A percentile compares a stretch with the other conserved stretches of the same genome.
These are phyloP conservation scores for Oryzias sinensis DNA, from an alignment of 2,797 vertebrate species.

Conservation along the genomic window DNA sequence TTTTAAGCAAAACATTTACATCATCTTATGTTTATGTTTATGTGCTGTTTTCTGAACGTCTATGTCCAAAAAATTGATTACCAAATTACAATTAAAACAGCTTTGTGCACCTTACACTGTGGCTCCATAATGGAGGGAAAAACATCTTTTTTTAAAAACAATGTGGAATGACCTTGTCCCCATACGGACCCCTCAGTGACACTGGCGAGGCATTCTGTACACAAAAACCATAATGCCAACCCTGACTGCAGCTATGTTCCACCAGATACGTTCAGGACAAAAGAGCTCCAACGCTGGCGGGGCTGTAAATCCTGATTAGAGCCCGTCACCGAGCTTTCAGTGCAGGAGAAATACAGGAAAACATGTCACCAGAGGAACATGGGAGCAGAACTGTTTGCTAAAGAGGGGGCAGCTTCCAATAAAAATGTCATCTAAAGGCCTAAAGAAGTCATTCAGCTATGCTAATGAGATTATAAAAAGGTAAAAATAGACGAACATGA, in stretches of 20 bases:
- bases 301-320: slow-evolving; percentile 45
- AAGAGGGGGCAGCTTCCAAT: neutral
- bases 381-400: slow-evolving; percentile 12
- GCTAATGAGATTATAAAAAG: neutral
- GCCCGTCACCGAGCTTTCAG: slow-evolving; percentile 38
- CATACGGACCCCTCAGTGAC: slow-evolving; percentile 20
- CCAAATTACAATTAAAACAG: slow-evolving; percentile 3
- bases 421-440: slow-evolving; percentile 17
- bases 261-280: slow-evolving; percentile 42
- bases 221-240: slow-evolving; percentile 58
- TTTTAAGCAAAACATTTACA: neutral
- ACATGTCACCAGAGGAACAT: slow-evolving; percentile 31
- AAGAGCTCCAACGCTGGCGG: slow-evolving; percentile 31
- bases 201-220: slow-evolving; percentile 21
- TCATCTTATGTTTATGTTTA: neutral
- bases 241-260: slow-evolving; percentile 45
- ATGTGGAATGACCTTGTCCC: slow-evolving; percentile 20
- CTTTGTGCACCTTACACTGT: neutral
- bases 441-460: neutral
- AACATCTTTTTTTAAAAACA: neutral
- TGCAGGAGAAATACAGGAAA: slow-evolving; percentile 21
- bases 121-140: neutral
- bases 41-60: neutral
- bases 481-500: neutral
- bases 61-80: slow-evolving; percentile 1